Evolutionary conservation across 2,113 vertebrate genomes (phyloP).

Genomic region (Takifugu flavidus): DNA sequence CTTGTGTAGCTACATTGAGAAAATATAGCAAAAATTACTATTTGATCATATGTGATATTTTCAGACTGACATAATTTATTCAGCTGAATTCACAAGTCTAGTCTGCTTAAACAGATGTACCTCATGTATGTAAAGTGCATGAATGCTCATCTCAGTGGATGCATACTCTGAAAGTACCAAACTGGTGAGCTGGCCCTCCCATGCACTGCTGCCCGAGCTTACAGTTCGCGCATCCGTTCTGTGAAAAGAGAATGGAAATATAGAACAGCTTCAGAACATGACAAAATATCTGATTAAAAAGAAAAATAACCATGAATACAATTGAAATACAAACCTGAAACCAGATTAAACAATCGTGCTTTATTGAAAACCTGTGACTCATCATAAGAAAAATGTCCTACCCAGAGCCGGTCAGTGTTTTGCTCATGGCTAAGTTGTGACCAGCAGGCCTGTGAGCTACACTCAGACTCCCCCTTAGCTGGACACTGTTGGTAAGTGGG

Average conservation of each 20-base stretch:
- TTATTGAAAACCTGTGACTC: neutral
- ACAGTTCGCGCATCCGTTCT: conserved; percentile 87
- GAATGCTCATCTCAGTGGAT: conserved; percentile 97
- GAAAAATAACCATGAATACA: neutral
- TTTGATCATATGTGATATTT: neutral
- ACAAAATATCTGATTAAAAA: neutral
- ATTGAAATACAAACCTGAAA: neutral
- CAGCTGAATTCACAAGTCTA: neutral
- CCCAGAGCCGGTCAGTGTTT: conserved; percentile 85
- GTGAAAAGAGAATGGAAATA: neutral
- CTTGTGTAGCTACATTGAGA: conserved; percentile 84
- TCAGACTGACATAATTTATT: neutral
- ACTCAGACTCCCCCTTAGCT: conserved; percentile 73
- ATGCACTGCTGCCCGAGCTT: conserved; percentile 93
- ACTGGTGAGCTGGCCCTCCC: conserved; percentile 94
- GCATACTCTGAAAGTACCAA: conserved; percentile 93
- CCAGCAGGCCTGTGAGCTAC: conserved; percentile 61
- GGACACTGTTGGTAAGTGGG: conserved; percentile 81
- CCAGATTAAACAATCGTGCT: neutral
- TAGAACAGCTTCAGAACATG: neutral
- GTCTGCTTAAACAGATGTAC: conserved; percentile 57
- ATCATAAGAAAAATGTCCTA: conserved; percentile 58
- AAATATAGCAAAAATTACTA: neutral
- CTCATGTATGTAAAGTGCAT: conserved; percentile 97
- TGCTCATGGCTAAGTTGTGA: conserved; percentile 64